phyloP scores from a whole-genome alignment of 2,113 vertebrate genomes.

The Jaculus jaculus region DNA sequence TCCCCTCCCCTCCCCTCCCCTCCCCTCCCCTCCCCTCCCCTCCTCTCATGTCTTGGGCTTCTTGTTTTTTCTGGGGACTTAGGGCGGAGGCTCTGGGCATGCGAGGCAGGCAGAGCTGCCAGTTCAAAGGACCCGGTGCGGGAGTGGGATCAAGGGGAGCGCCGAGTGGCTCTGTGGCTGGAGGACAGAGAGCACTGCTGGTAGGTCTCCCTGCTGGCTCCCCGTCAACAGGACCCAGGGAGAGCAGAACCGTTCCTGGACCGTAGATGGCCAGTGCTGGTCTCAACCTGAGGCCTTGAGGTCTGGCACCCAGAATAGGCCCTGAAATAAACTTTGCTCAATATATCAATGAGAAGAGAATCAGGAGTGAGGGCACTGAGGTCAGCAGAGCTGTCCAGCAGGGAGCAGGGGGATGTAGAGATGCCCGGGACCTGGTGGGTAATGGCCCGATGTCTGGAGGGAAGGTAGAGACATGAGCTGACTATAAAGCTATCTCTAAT shows the following conservation, averaged over 20 bases:
- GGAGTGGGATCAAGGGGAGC: neutral
- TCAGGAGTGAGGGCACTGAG: neutral
- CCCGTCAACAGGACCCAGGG: neutral
- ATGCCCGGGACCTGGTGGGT: neutral
- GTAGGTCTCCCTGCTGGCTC: rapidly evolving
- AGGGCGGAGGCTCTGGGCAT: neutral
- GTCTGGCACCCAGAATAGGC: neutral
- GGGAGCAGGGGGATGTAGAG: neutral
- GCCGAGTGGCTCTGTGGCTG: too few relatives aligned
- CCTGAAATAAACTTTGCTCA: neutral
- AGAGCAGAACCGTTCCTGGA: neutral
- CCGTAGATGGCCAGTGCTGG: neutral
- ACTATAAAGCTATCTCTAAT: neutral
- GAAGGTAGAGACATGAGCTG: neutral
- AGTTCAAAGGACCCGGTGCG: neutral
- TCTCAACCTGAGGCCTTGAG: too few relatives aligned
- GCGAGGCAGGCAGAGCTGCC: neutral
- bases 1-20: too few relatives aligned
- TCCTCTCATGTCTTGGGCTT: neutral
- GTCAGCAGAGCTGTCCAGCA: neutral
- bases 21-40: too few relatives aligned
- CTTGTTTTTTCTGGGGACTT: neutral
- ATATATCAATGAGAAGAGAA: neutral
- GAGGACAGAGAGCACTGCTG: too few relatives aligned
- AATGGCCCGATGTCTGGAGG: neutral